phyloP scores from a whole-genome alignment of 64 coral and sea anemone species.

The Cladopsammia gracilis region DNA sequence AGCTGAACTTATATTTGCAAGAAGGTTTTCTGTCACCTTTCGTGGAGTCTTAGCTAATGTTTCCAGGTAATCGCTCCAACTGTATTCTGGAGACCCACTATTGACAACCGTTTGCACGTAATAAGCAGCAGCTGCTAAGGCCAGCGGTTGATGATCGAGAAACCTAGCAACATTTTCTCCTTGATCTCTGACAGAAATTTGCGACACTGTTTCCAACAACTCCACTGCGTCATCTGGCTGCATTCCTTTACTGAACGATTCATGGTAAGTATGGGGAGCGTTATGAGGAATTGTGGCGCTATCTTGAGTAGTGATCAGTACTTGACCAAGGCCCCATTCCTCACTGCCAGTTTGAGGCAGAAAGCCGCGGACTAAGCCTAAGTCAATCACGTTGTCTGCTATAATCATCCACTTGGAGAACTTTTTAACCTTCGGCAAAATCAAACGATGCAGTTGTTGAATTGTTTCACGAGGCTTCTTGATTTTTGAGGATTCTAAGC shows the following conservation, averaged over 20 bases:
- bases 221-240: background rate
- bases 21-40: conserved; percentile 17
- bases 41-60: conserved; percentile 29
- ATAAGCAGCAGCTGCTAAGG: background rate
- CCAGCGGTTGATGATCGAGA: conserved; percentile 19
- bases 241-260: conserved; percentile 28
- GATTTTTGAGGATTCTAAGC: background rate
- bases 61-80: conserved; percentile 40
- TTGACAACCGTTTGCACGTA: background rate
- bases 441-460: background rate
- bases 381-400: conserved; percentile 1
- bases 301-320: conserved; percentile 25
- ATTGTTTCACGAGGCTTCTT: background rate
- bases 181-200: background rate
- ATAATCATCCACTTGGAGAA: background rate
- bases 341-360: background rate
- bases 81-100: background rate
- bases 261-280: background rate
- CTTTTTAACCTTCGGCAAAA: background rate
- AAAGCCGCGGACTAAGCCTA: background rate
- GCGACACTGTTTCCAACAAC: conserved; percentile 6
- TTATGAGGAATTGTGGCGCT: background rate
- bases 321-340: conserved; percentile 5
- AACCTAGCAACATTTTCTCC: background rate
- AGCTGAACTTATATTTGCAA: conserved; percentile 3